Evolutionary conservation across 2,888 invertebrate genomes (phyloP).

Genomic region (Belgica antarctica): DNA sequence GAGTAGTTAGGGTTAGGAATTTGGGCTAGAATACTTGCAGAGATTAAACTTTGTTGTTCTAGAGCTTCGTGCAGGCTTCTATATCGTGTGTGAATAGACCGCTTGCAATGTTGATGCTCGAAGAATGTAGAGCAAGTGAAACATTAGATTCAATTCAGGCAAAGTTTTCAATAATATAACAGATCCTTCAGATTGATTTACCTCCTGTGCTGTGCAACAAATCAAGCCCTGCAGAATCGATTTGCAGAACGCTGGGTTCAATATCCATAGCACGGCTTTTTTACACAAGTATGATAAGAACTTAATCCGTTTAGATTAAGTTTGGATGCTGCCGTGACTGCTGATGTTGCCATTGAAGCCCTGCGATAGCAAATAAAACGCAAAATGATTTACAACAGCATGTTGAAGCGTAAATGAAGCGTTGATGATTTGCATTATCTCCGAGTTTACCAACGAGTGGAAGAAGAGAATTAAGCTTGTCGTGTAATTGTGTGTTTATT

Average conservation of each 20-base stretch:
- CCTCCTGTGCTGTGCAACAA: no score
- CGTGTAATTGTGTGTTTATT: background rate
- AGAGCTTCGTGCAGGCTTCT: no score
- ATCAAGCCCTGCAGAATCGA: no score
- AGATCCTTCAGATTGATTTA: no score
- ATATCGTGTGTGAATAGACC: no score
- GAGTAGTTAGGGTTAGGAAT: background rate
- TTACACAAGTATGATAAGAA: slow-evolving; percentile 29
- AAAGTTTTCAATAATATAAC: no score
- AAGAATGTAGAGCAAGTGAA: no score
- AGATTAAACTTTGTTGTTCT: background rate
- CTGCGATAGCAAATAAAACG: slow-evolving; percentile 8
- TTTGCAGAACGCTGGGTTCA: no score
- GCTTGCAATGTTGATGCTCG: no score
- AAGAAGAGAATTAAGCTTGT: background rate
- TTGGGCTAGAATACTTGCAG: no score
- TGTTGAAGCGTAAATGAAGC: slow-evolving; percentile 41
- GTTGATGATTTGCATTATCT: slow-evolving; percentile 32
- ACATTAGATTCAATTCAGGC: no score
- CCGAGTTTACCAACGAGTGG: background rate
- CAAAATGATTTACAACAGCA: slow-evolving; percentile 40
- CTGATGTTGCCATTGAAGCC: slow-evolving; percentile 6
- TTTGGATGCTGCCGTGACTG: background rate
- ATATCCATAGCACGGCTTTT: no score
- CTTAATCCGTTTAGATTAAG: slow-evolving; percentile 42